A percentile compares a stretch with the other conserved stretches of the same genome.
phyloP scores from a whole-genome alignment of 2,113 vertebrate species.

The Danio rerio region DNA sequence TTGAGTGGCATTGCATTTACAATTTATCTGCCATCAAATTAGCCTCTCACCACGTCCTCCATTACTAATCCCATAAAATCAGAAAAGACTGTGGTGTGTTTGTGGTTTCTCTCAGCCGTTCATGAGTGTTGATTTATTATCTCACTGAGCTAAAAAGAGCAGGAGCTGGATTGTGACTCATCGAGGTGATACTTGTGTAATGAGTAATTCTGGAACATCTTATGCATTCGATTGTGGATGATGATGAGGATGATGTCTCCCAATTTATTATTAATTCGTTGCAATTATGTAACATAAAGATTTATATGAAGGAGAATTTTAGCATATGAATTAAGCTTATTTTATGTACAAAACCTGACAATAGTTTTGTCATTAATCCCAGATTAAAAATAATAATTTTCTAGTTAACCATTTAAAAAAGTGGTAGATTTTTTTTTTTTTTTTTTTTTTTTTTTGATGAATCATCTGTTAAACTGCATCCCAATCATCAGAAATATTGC shows the following conservation, averaged over 20 bases:
- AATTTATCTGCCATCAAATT: conserved; percentile 67
- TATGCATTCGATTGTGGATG: neutral
- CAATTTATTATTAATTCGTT: too few species aligned
- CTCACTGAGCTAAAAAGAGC: conserved; percentile 7
- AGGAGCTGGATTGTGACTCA: neutral
- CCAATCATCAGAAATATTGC: too few species aligned
- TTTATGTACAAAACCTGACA: too few species aligned
- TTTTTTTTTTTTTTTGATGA: too few species aligned
- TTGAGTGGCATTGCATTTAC: conserved; percentile 52
- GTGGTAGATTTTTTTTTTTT: too few species aligned
- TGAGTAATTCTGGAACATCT: conserved; percentile 4
- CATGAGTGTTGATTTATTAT: conserved; percentile 23
- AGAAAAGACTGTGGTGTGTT: conserved; percentile 37
- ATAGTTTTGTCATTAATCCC: too few species aligned
- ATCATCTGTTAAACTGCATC: too few species aligned
- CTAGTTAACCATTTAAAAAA: too few species aligned
- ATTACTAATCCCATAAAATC: conserved; percentile 59
- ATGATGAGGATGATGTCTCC: neutral
- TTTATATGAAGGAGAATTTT: too few species aligned
- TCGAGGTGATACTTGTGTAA: neutral
- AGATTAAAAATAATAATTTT: too few species aligned
- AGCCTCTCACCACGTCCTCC: conserved; percentile 57
- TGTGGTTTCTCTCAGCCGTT: conserved; percentile 37
- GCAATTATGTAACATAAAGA: too few species aligned
- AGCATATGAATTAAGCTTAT: too few species aligned